A percentile compares a stretch with the other conserved stretches of the same genome.
Conservation (phyloP, 2,113 vertebrate genomes). For the Drymodes brunneopygia region DNA sequence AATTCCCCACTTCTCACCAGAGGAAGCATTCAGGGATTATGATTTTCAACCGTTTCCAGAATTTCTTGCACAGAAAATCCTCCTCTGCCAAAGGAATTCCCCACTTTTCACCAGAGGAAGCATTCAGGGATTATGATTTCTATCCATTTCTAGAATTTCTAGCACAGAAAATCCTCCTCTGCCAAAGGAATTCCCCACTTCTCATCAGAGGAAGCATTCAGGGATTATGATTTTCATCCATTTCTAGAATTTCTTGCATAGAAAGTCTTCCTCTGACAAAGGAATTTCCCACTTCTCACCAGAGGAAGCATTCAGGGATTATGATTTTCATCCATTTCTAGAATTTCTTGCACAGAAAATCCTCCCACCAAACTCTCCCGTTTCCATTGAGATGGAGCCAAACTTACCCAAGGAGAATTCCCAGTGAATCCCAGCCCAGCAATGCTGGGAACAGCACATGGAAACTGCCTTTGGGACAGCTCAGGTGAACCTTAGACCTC, state of each 20-base stretch:
- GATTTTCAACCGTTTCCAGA: not conserved
- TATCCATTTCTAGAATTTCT: not conserved
- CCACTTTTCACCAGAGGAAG: not conserved
- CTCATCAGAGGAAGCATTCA: rapidly evolving
- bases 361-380: not conserved
- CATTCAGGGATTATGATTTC: not conserved
- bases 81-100: too few species aligned
- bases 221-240: not conserved
- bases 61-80: not conserved
- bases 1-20: not conserved
- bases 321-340: not conserved
- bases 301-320: not conserved
- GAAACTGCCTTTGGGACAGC: not conserved
- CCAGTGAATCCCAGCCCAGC: not conserved
- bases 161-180: not conserved
- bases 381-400: not conserved
- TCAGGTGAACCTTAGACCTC: not conserved
- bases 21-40: not conserved
- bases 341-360: rapidly evolving
- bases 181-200: too few species aligned
- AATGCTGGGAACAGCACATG: rapidly evolving
- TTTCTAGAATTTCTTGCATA: rapidly evolving
- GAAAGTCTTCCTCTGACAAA: not conserved
- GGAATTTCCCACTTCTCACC: not conserved
- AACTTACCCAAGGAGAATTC: not conserved